Evolutionary conservation across 2,888 invertebrate species (phyloP).

Genomic region (Saturnia japonica): DNA sequence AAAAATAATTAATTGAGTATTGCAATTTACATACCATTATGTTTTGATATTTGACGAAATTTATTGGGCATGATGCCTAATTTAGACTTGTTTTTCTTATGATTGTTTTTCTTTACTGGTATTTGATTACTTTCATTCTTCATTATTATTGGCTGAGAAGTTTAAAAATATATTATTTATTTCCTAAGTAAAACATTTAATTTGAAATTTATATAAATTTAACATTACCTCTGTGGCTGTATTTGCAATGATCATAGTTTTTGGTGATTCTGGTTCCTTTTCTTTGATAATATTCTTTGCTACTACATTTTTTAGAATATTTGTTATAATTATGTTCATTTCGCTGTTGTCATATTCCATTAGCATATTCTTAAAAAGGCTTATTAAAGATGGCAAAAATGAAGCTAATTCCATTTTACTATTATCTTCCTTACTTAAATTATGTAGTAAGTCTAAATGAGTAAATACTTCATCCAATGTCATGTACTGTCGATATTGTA

Average conservation of each 20-base stretch:
- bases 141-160: constrained; percentile 54
- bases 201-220: neutral
- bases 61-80: constrained; percentile 36
- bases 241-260: constrained; percentile 41
- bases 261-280: constrained; percentile 31
- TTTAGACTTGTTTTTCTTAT: constrained; percentile 43
- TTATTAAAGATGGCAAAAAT: constrained; percentile 49
- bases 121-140: constrained; percentile 53
- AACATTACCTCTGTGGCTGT: constrained; percentile 58
- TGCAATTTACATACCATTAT: constrained; percentile 39
- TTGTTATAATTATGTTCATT: constrained; percentile 63
- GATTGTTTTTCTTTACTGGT: constrained; percentile 41
- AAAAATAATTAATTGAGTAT: neutral
- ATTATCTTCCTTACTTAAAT: constrained; percentile 45
- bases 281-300: constrained; percentile 43
- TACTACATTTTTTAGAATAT: constrained; percentile 60
- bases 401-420: constrained; percentile 49
- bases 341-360: constrained; percentile 64
- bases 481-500: constrained; percentile 57
- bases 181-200: neutral
- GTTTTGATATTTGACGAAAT: constrained; percentile 39
- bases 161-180: neutral
- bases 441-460: constrained; percentile 59
- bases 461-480: constrained; percentile 59
- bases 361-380: constrained; percentile 56